Conservation (phyloP, 2,797 vertebrate species). For the Anguilla obscura region DNA sequence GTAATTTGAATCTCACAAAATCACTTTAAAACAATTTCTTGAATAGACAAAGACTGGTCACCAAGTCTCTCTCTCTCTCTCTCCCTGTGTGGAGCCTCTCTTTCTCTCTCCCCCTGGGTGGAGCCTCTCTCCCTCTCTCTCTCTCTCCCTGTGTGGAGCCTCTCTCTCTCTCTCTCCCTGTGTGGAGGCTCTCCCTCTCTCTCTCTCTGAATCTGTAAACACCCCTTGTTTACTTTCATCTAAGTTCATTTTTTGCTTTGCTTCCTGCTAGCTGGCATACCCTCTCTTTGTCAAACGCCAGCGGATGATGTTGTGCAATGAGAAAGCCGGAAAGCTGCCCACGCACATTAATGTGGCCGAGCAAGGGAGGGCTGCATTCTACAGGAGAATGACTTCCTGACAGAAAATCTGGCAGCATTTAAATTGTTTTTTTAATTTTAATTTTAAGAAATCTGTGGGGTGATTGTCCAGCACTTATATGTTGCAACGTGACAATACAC, state of each 20-base stretch:
- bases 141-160: background rate
- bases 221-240: background rate
- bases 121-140: background rate
- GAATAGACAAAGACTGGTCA: too few relatives aligned
- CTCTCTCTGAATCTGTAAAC: background rate
- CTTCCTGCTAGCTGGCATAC: conserved; percentile 30
- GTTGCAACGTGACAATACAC: background rate
- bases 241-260: conserved; percentile 11
- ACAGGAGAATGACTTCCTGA: background rate
- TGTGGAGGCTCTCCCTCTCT: background rate
- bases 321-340: conserved; percentile 17
- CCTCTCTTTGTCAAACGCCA: conserved; percentile 28
- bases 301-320: background rate
- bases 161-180: too few relatives aligned
- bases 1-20: background rate
- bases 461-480: background rate
- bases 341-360: background rate
- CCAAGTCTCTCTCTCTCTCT: background rate
- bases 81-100: too few relatives aligned
- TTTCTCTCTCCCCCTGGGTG: too few relatives aligned
- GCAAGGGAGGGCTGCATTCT: background rate
- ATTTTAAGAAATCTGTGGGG: background rate
- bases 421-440: background rate
- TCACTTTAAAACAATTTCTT: background rate
- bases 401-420: background rate